Base-by-base conservation (phyloP, 2,797 vertebrate genomes). In the Chelon auratus region DNA sequence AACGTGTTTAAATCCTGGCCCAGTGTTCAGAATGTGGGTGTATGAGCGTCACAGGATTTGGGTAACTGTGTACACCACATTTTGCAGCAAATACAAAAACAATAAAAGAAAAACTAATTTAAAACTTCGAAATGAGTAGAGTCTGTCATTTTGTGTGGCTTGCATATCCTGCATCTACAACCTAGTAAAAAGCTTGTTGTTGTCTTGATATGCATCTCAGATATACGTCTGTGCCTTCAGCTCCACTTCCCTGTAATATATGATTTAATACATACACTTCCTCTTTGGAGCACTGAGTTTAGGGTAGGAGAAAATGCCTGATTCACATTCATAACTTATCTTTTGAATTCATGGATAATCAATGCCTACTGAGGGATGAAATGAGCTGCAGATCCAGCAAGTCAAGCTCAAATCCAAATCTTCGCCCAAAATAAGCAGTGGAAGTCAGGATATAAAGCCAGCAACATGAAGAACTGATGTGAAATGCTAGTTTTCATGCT, bases 341-440 rank as follows among this genome's bases (percentile, higher is more conserved):
- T 92, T 90, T 92, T 79, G 82, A 91, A 92, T 92, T 91, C 90
- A 91, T 88, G 89, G 91, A 88, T 91, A 94, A 94, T 93, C 93
- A 81, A 93, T 92, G 91, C 81, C 90, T 88, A 87, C 90, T 91
- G 92, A 92, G 87, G 91, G 90, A 93, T 94, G 92, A 94, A 94
- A 93, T 94, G 83, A 93, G 91, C 78, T 81, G 86, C 77, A 79
- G 80, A 87, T 88, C 77, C 69, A 75, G 82, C 72, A 86, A 84
- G 75, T 81, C 73, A 72, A 90, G 69, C 85, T 84, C 79, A 78
- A 91, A 86, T 84, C 86, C 78, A 91, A 90, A 91, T 83, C 84
- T 84, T 90, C 85, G 62, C 83, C 68, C 58, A 63, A 86, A 89
- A 86, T 64, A 74, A 69, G 84, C 75, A 90, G 52, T 40, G 73